These are phyloP conservation scores for Acrobasis suavella DNA, from an alignment of 2,888 invertebrate species.

Conservation along the genomic window DNA sequence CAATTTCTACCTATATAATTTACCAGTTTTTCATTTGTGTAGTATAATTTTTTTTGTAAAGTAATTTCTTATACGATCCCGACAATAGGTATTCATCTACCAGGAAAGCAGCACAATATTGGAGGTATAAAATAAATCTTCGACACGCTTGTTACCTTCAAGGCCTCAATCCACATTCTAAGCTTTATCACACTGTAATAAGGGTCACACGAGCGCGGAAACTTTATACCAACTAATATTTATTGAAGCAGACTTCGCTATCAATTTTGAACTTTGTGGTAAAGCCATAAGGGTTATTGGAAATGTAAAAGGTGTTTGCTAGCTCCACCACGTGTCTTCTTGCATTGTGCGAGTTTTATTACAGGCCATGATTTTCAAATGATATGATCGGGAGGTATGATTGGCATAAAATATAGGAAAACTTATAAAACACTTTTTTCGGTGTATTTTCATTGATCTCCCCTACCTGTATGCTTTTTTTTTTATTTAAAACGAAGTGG, in stretches of 20 bases:
- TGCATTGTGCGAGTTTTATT: conserved; percentile 18
- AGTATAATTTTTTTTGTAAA: too few relatives aligned
- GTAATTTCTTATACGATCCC: background rate
- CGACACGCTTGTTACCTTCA: conserved; percentile 13
- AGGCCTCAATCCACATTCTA: background rate
- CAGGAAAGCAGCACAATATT: conserved; percentile 1
- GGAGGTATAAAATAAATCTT: conserved; percentile 15
- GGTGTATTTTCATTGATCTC: too few relatives aligned
- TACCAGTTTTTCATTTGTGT: too few relatives aligned
- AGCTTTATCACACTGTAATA: conserved; percentile 9
- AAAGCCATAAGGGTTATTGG: background rate
- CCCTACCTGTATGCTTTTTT: too few relatives aligned
- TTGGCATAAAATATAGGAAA: background rate
- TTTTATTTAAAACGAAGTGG: too few relatives aligned
- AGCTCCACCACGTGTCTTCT: background rate
- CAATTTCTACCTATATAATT: too few relatives aligned
- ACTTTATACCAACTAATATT: background rate
- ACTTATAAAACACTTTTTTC: background rate
- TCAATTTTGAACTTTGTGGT: background rate
- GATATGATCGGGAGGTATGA: conserved; percentile 7
- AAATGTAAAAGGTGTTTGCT: background rate
- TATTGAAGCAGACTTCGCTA: background rate
- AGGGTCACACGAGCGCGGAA: conserved; percentile 4
- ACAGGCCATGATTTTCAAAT: conserved; percentile 21
- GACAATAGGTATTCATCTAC: background rate